A percentile compares a stretch with the other conserved stretches of the same genome.
These are phyloP conservation scores for Heterohyrax brucei DNA, from an alignment of 2,797 vertebrate genomes.

Conservation along the genomic window DNA sequence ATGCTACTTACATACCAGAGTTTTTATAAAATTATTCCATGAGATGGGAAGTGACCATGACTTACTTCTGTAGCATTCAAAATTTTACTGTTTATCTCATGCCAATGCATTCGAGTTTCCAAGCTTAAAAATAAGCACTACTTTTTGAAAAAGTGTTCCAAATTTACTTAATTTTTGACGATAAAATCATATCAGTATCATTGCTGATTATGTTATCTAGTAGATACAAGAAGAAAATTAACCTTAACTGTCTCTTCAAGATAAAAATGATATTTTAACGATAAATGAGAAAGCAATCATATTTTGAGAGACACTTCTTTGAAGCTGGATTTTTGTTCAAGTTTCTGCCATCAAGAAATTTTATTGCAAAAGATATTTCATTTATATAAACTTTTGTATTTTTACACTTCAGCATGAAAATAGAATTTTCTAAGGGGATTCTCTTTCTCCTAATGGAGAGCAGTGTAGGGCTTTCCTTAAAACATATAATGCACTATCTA, in stretches of 20 bases:
- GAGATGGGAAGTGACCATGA: background rate
- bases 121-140: slow-evolving; percentile 30
- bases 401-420: background rate
- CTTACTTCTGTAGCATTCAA: background rate
- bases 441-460: background rate
- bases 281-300: background rate
- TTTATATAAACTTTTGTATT: background rate
- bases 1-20: background rate
- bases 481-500: background rate
- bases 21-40: background rate
- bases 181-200: background rate
- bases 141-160: slow-evolving; percentile 8
- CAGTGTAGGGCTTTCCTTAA: background rate
- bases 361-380: background rate
- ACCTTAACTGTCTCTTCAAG: background rate
- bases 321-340: slow-evolving; percentile 1
- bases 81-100: background rate
- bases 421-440: slow-evolving; percentile 4
- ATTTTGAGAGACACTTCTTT: background rate
- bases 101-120: background rate
- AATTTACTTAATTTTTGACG: slow-evolving; percentile 23
- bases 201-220: background rate
- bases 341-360: background rate
- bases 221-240: background rate
- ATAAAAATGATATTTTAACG: slow-evolving; percentile 26